These are phyloP conservation scores for Mallotus villosus DNA, from an alignment of 2,797 vertebrate species.

Conservation along the genomic window DNA sequence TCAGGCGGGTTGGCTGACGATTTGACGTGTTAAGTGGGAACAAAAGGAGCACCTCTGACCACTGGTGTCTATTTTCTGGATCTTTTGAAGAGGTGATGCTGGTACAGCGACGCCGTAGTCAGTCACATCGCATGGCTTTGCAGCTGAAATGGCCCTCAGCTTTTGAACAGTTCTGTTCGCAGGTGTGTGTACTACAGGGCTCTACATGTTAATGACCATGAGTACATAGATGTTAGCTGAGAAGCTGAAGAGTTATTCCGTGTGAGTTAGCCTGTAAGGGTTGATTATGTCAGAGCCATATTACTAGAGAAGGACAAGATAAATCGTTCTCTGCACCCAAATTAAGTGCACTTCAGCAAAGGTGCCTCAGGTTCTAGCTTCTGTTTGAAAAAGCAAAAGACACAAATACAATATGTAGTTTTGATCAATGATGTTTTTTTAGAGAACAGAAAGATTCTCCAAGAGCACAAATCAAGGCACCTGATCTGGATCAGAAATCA, in stretches of 20 bases:
- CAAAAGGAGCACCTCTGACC: constrained; percentile 71
- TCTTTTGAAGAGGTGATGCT: constrained; percentile 65
- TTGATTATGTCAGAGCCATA: constrained; percentile 70
- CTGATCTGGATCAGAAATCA: constrained; percentile 47
- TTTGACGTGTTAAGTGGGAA: constrained; percentile 51
- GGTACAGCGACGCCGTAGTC: constrained; percentile 61
- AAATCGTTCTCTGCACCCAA: constrained; percentile 64
- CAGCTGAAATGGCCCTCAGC: constrained; percentile 57
- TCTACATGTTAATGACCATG: constrained; percentile 67
- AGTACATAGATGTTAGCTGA: constrained; percentile 46
- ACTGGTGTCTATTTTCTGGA: constrained; percentile 58
- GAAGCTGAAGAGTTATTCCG: constrained; percentile 53
- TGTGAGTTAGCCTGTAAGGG: constrained; percentile 31
- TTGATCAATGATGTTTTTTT: constrained; percentile 58
- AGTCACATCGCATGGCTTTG: constrained; percentile 69
- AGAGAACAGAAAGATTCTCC: constrained; percentile 43
- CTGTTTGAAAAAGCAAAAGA: constrained; percentile 45
- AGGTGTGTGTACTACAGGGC: constrained; percentile 71
- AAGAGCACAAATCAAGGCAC: constrained; percentile 70
- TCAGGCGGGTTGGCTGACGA: constrained; percentile 47
- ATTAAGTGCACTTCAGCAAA: constrained; percentile 84
- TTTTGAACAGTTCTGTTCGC: constrained; percentile 57
- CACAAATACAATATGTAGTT: constrained; percentile 60
- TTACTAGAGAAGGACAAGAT: constrained; percentile 52
- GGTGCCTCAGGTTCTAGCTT: constrained; percentile 78